Evolutionary conservation across 2,888 invertebrate species (phyloP), one percentile per base, ranked within the genome.

Genomic region (Acanthosepion esculentum): DNA sequence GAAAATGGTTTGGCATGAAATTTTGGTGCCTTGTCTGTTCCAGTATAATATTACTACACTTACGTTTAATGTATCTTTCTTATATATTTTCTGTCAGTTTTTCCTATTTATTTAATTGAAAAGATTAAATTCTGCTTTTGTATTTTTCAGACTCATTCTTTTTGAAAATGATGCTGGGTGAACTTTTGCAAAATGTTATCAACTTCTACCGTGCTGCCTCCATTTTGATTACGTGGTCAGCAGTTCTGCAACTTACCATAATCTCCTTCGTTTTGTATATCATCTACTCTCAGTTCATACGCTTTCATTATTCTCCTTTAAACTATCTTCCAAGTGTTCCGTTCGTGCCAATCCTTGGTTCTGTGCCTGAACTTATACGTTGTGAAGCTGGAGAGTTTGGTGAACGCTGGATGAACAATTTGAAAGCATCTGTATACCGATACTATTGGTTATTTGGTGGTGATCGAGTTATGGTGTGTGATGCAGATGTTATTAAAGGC

Each of bases 361-460:
- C 92, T 23, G 29, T 92, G 29, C 41, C 48, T 29, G 92, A 92
- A 41, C 8, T 92, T 33, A 92, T 92, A 0, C 33, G 92, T 8
- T 33, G 10, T 7, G 92, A 92, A 41, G 6, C 92, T 92, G 92
- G 92, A 92, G 41, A 33, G 20, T 92, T 48, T 92, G 41, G 48
- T 48, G 92, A 92, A 92, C 26, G 26, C 0, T 96, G 96, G 96
- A 96, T 96, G 95, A 95, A 92, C 91, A 95, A 95, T 78, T 94
- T 95, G 23, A 96, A 96, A 4, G 95, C 96, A 15, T 95, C 96
- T 29, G 95, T 97, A 33, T 95, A 96, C 18, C 95, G 97, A 0
- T 97, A 96, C 94, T 97, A 97, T 95, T 96, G 95, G 94, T 95
- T 96, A 94, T 96, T 96, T 94, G 96, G 96, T 6, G 33, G 64